Evolutionary conservation across 2,797 vertebrate genomes (phyloP), one percentile per base, ranked within the genome.

Genomic region (Syngnathus acus): DNA sequence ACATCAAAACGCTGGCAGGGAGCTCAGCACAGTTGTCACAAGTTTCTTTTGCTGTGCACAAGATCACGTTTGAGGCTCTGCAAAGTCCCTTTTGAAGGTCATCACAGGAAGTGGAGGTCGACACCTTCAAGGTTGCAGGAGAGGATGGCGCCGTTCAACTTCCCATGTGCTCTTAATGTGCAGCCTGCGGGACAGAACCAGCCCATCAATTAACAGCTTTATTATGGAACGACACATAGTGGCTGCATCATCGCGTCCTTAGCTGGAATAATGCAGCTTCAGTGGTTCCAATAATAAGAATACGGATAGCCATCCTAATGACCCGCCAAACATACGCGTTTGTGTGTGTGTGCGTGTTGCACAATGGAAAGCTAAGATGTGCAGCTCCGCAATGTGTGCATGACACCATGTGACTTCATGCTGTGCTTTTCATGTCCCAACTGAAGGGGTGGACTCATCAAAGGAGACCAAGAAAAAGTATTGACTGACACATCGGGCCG

Each of bases 391-490:
- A 6, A 57, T 16, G 26, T 16, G 23, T 8, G 54, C 23, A 14
- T 32, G 10, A 51, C 21, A 7, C 53, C 53, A 14, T 26, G 53
- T 54, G 57, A 19, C 26, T 17, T 58, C 57, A 14, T 5, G 32
- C 57, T 58, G 57, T 19, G 57, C 57, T 58, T 58, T 58, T 58
- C 57, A 58, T 58, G 57, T 58, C 37, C 5, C 26, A 32, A 37
- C 7, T 37, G 55, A 58, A 37, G 13, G 26, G 13, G 32, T 14
- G 26, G 32, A 17, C 55, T 58, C 26, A 58, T 58, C 6, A 58
- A 38, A 58, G 26, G 1, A 58, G 8, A 58, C 10, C 14, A 38
- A 58, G 37, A 38, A 58, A 58, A 58, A 39, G 1, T 5, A 26
- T 13, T 26, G 23, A 32, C 32, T 26, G 23, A 32, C 32, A 32